Evolutionary conservation across 2,113 vertebrate genomes (phyloP), one percentile per base, ranked within the genome.

Genomic region (Antigone vipio): DNA sequence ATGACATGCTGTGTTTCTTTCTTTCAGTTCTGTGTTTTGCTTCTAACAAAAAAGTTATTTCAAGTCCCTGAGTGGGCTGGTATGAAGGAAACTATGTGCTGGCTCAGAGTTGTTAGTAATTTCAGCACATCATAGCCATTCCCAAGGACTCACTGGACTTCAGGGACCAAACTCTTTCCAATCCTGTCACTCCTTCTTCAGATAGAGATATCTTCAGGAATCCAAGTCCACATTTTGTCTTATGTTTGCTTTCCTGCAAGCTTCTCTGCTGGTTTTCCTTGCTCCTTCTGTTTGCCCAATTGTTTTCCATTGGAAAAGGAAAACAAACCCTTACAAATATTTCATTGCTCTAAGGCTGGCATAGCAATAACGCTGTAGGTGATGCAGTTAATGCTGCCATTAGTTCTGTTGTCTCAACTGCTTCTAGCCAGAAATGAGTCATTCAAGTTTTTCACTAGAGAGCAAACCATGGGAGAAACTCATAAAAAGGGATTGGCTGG

Each of bases 31-130:
- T 89, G 24, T 63, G 38, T 85, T 96, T 95, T 94, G 50, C 18
- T 88, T 92, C 47, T 83, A 71, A 92, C 50, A 93, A 90, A 95
- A 83, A 81, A 29, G 87, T 96, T 96, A 94, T 96, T 96, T 96
- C 92, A 85, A 88, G 85, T 85, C 42, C 32, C 63, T 82, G 93
- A 95, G 95, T 97, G 85, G 95, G 95, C 63, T 97, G 92, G 85
- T 88, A 94, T 93, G 93, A 94, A 86, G 95, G 78, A 95, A 96
- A 93, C 74, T 96, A 96, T 96, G 95, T 90, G 78, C 85, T 96
- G 95, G 88, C 92, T 95, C 59, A 34, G 67, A 94, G 89, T 38
- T 88, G 78, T 88, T 60, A 62, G 71, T 45, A 69, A 88, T 95
- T 96, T 93, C 92, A 74, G 85, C 60, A 50, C 83, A 83, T 94